These are phyloP conservation scores for Nephrotoma appendiculata DNA, from an alignment of 2,888 invertebrate species.

Conservation along the genomic window DNA sequence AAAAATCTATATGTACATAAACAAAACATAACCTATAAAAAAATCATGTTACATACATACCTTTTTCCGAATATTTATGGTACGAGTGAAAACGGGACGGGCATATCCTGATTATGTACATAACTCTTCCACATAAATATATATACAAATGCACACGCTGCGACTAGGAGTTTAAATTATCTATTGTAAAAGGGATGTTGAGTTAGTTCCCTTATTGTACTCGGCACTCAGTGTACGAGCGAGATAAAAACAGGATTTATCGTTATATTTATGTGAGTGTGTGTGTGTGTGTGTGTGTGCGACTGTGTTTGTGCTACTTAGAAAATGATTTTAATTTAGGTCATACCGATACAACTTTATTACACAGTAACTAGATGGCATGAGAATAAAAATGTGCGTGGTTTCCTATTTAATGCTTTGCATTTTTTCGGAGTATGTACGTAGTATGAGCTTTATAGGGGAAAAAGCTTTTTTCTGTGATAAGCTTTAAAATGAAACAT, in stretches of 20 bases:
- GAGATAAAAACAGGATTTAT: neutral
- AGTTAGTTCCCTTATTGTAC: neutral
- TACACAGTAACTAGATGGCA: neutral
- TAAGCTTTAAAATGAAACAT: neutral
- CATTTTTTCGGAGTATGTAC: neutral
- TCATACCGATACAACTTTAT: neutral
- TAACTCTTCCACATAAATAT: neutral
- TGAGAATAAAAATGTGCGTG: neutral
- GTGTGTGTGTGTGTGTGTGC: neutral
- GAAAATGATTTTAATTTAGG: neutral
- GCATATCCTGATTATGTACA: neutral
- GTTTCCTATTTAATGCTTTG: neutral
- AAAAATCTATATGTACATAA: neutral
- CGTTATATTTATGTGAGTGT: neutral
- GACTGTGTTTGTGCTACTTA: neutral
- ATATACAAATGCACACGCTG: neutral
- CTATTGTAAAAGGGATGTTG: neutral
- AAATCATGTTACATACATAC: neutral
- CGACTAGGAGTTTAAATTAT: neutral
- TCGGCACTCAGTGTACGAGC: neutral
- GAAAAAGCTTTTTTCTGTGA: neutral
- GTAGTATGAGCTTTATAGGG: neutral
- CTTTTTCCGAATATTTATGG: neutral
- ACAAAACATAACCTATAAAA: neutral
- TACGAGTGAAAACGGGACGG: neutral